Evolutionary conservation across 2,113 vertebrate species (phyloP).

Genomic region (Cottus gobio): DNA sequence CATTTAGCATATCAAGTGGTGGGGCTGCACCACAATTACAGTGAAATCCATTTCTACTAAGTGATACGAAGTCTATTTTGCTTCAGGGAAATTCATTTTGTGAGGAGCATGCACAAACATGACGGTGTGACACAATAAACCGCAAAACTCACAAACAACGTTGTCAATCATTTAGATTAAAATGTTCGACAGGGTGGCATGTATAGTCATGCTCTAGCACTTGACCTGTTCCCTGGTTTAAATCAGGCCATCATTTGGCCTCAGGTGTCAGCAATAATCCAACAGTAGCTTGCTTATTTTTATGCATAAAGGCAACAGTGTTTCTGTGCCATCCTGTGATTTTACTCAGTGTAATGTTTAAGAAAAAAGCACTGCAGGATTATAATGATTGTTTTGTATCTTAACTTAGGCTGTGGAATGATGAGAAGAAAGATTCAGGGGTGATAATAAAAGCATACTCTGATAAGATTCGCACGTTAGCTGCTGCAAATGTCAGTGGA

Average conservation of each 20-base stretch:
- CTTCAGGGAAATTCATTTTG: conserved; percentile 7
- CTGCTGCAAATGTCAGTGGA: neutral
- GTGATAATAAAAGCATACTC: neutral
- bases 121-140: neutral
- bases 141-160: neutral
- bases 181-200: neutral
- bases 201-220: conserved; percentile 49
- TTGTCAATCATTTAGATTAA: neutral
- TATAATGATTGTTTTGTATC: neutral
- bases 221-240: neutral
- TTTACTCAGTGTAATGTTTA: neutral
- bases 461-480: neutral
- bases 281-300: conserved; percentile 19
- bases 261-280: conserved; percentile 15
- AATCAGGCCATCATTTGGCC: conserved; percentile 31
- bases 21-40: neutral
- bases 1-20: neutral
- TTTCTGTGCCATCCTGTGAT: conserved; percentile 17
- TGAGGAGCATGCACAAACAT: conserved; percentile 7
- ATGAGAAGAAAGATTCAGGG: neutral
- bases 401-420: neutral
- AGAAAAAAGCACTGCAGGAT: neutral
- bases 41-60: neutral
- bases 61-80: neutral
- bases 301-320: conserved; percentile 52